Evolutionary conservation across 2,888 invertebrate genomes (phyloP).

Genomic region (Exephanes ischioxanthus): DNA sequence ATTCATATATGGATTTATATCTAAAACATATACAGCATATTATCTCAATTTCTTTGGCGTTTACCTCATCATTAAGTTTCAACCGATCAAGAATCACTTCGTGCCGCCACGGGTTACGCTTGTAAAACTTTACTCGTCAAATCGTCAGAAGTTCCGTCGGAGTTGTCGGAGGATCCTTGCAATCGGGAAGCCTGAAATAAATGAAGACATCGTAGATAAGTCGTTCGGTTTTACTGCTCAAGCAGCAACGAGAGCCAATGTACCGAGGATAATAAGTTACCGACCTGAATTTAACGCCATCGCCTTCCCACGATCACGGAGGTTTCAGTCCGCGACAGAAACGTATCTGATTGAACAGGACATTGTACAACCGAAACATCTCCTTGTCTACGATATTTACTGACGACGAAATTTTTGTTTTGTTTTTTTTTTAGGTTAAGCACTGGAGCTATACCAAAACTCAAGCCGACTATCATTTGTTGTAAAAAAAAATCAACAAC

Average conservation of each 20-base stretch:
- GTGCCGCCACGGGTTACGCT: constrained; percentile 91
- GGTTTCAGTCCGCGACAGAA: constrained; percentile 18
- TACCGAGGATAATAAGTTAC: constrained; percentile 88
- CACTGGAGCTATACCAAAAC: neutral
- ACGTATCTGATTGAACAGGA: constrained; percentile 56
- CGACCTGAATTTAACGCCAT: constrained; percentile 86
- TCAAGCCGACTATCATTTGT: neutral
- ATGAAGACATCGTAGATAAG: constrained; percentile 23
- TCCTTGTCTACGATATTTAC: neutral
- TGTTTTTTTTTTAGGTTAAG: constrained; percentile 51
- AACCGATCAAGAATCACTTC: constrained; percentile 89
- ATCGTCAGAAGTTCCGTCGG: constrained; percentile 94
- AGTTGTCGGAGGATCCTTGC: constrained; percentile 90
- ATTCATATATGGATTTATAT: too few relatives aligned
- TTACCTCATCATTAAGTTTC: constrained; percentile 88
- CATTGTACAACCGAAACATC: constrained; percentile 58
- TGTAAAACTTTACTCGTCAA: constrained; percentile 89
- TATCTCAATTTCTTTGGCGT: too few relatives aligned
- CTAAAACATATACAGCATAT: too few relatives aligned
- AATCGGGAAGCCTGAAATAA: constrained; percentile 86
- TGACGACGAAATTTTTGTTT: neutral
- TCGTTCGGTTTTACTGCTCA: neutral
- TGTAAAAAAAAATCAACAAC: neutral
- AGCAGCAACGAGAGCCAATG: constrained; percentile 55
- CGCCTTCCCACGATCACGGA: constrained; percentile 76